phyloP scores from a whole-genome alignment of 2,888 invertebrate species.

The Seladonia tumulorum region DNA sequence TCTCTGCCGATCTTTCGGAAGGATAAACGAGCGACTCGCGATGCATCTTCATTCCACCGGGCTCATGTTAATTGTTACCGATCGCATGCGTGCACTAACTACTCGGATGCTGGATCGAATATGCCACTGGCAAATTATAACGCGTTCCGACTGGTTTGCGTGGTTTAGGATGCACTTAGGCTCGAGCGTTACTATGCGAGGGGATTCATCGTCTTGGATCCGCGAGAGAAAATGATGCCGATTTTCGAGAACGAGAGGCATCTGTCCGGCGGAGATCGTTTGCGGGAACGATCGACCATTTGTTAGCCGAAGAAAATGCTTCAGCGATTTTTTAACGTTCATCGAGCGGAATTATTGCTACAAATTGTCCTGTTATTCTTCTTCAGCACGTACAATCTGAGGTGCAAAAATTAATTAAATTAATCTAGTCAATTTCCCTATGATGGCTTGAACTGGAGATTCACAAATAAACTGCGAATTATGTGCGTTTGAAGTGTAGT shows the following conservation, averaged over 20 bases:
- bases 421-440: too few relatives aligned
- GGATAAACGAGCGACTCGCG: background rate
- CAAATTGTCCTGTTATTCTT: background rate
- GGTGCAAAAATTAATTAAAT: too few relatives aligned
- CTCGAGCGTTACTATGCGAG: background rate
- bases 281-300: background rate
- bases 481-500: too few relatives aligned
- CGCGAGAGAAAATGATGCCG: background rate
- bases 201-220: background rate
- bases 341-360: background rate
- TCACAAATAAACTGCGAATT: too few relatives aligned
- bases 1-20: background rate
- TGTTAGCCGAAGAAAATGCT: background rate
- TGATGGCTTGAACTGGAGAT: too few relatives aligned
- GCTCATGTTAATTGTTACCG: background rate
- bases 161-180: background rate
- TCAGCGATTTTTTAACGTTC: background rate
- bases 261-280: background rate
- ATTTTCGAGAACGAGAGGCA: background rate
- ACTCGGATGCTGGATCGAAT: background rate
- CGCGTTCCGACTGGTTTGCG: background rate
- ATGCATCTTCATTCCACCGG: background rate
- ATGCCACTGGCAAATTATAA: background rate
- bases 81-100: background rate
- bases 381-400: too few relatives aligned